A percentile compares a stretch with the other conserved stretches of the same genome.
phyloP scores from a whole-genome alignment of 2,113 vertebrate genomes.

The Ellobius talpinus region DNA sequence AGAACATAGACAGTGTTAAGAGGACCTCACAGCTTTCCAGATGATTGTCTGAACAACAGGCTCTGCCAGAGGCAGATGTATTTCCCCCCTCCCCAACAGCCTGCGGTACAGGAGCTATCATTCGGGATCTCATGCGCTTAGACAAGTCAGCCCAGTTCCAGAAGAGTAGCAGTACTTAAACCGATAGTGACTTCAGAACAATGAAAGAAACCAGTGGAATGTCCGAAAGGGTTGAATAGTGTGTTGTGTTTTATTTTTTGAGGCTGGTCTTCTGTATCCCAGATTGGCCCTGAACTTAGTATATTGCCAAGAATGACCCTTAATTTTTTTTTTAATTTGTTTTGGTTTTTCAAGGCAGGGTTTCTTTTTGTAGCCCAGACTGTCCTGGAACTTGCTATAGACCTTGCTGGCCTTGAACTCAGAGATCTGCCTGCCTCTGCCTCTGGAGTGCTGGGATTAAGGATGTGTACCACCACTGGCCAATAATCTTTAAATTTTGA shows the following conservation, averaged over 20 bases:
- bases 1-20: neutral
- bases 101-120: neutral
- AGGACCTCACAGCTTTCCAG: constrained; percentile 11
- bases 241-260: neutral
- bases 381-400: neutral
- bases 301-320: neutral
- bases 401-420: neutral
- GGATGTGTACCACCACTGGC: neutral
- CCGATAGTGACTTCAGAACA: neutral
- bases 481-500: neutral
- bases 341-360: neutral
- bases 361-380: neutral
- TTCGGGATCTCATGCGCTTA: neutral
- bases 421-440: neutral
- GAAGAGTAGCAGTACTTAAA: neutral
- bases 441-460: neutral
- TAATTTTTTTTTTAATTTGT: neutral
- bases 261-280: neutral
- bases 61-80: neutral
- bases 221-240: neutral
- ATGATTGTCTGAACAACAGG: neutral
- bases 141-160: neutral
- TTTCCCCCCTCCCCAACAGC: neutral
- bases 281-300: neutral
- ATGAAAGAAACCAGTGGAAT: neutral